Base-by-base conservation (phyloP, 2,113 vertebrate species). In the Acrocephalus arundinaceus region DNA sequence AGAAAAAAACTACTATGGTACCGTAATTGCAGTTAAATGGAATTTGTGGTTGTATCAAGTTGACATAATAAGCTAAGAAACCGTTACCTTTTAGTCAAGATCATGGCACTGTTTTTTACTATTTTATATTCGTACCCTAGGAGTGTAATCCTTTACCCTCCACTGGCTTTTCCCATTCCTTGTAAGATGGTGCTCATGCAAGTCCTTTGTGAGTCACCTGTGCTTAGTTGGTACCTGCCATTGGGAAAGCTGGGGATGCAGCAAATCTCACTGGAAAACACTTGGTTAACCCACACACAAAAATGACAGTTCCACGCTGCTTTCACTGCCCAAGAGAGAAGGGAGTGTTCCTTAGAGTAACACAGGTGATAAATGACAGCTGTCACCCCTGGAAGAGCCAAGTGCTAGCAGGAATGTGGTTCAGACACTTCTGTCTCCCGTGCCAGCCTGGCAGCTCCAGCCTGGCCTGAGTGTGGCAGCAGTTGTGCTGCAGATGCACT, bases 1-100 rank as follows among this genome's bases (percentile, higher is more conserved):
- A 65, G 19, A 19, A 49, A 78, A 61, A 52, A 88, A 70, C 33
- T 91, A 7, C 68, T 61, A 49, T 3, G 85, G 94, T 97, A 94
- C 94, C 4, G 0, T 93, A 59, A 65, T 10, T 78, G 76, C 54
- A 96, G 76, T 41, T 86, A 46, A 61, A 79, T 65, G 49, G 41
- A 20, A 20, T 74, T 84, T 91, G 88, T 81, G 87, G 51, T 67
- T 70, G 63, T 89, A 33, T 75, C 1, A 4, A 78, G 54, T 54
- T 68, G 73, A 78, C 14, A 2, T 57, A 49, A 94, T 92, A 92
- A 95, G 96, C 88, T 93, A 86, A 80, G 76, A 72, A 81, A 49
- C 14, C 22, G 22, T 10, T 52, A 79, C 43, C 22, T 88, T 92
- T 65, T 68, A 78, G 70, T 75, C n/a, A 63, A 58, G 52, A 65